Conservation (phyloP, 2,113 vertebrate species). For the Crypturellus undulatus region DNA sequence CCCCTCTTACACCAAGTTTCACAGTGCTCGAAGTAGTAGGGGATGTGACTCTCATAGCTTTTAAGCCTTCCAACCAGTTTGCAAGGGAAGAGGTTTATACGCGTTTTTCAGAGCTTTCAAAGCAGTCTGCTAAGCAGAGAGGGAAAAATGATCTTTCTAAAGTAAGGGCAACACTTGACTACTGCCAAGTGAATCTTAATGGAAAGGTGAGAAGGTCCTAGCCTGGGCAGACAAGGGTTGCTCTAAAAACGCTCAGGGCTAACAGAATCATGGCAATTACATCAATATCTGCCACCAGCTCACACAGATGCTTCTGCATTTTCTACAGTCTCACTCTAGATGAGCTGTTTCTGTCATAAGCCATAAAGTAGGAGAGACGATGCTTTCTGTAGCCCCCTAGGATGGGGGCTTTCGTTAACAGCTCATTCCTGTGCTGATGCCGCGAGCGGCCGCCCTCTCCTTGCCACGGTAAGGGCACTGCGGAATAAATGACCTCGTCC, state of each 20-base stretch:
- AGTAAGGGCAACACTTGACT: neutral
- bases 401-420: neutral
- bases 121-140: neutral
- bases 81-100: neutral
- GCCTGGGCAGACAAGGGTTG: neutral
- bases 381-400: neutral
- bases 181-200: neutral
- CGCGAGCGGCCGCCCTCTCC: neutral
- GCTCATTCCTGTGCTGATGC: neutral
- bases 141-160: neutral
- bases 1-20: neutral
- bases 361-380: neutral
- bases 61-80: accelerated
- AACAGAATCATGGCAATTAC: neutral
- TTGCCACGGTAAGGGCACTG: neutral
- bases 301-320: neutral
- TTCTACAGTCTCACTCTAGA: accelerated
- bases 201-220: neutral
- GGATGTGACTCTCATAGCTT: accelerated
- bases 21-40: neutral
- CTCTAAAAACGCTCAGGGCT: neutral
- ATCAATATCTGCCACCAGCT: neutral
- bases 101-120: neutral
- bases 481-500: neutral
- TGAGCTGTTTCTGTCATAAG: neutral